Evolutionary conservation across 2,888 invertebrate genomes (phyloP).

Genomic region (Noctua comes): DNA sequence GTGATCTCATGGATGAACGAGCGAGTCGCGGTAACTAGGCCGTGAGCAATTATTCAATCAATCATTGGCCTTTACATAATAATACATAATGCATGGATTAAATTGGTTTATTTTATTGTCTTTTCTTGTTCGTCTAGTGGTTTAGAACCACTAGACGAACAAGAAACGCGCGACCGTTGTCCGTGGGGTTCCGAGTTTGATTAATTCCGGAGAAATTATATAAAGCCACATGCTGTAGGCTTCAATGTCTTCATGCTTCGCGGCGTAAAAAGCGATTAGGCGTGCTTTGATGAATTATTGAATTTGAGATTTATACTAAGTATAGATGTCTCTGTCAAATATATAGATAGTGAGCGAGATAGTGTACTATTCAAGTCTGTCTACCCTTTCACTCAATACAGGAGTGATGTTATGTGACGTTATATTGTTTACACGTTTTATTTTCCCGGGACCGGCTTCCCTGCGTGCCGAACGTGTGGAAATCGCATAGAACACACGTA

Average conservation of each 20-base stretch:
- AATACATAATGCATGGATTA: constrained; percentile 4
- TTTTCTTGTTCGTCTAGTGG: not conserved
- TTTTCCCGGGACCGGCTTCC: not conserved
- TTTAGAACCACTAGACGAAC: no score
- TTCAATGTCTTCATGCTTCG: not conserved
- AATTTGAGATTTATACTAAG: no score
- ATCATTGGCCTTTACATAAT: constrained; percentile 49
- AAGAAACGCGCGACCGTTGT: no score
- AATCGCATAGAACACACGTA: not conserved
- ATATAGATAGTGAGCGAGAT: not conserved
- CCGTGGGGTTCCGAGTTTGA: not conserved
- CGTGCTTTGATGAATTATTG: no score
- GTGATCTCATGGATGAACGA: constrained; percentile 40
- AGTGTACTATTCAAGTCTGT: not conserved
- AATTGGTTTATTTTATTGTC: not conserved
- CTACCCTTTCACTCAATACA: not conserved
- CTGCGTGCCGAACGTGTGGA: not conserved
- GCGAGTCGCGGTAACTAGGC: constrained; percentile 8
- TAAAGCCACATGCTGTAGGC: no score
- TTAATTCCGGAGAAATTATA: not conserved
- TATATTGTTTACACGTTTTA: not conserved
- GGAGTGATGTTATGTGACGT: not conserved
- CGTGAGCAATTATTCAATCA: constrained; percentile 43
- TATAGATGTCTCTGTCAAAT: no score
- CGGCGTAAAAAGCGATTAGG: no score